Evolutionary conservation across 2,888 invertebrate genomes (phyloP), one percentile per base, ranked within the genome.

Genomic region (Dermolepida albohirtum): DNA sequence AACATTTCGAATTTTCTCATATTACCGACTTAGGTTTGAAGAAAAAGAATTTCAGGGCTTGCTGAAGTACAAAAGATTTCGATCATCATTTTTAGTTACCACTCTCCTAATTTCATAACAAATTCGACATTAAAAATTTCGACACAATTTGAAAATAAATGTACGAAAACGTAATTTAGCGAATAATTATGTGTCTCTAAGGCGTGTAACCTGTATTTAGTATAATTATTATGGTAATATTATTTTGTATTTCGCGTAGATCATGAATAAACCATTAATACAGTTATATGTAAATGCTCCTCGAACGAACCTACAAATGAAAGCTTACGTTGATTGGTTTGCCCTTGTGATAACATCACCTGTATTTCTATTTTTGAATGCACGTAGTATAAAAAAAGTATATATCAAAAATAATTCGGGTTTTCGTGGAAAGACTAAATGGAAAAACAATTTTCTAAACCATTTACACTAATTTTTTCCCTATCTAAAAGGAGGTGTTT

Each of bases 221-320:
- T 12, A 7, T 57, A 57, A 57, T 57, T 27, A 57, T 57, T 57
- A 57, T 57, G 57, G 22, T 57, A 57, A 57, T 57, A 4, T 43
- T 22, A 22, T 14, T 57, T 51, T 43, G n/a, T 43, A 22, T 57
- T 57, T 43, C 22, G 22, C 17, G 22, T 22, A n/a, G 43, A 57
- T 57, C 43, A 39, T 27, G 43, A 43, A 57, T 57, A n/a, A 43
- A 8, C 22, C 22, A 49, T 27, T 41, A 43, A n/a, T 17, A 43
- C n/a, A 34, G 34, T 22, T 8, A 4, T 43, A 57, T 57, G 57
- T 16, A 55, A 55, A 55, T 55, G 16, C 40, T 40, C 11, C 17
- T 55, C 43, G 43, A 57, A 57, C 27, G 22, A 57, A 27, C 12
- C 41, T 22, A 43, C 22, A 43, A 43, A 22, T 27, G 27, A 57